phyloP scores from a whole-genome alignment of 64 coral and sea anemone genomes.

The Actinia tenebrosa region DNA sequence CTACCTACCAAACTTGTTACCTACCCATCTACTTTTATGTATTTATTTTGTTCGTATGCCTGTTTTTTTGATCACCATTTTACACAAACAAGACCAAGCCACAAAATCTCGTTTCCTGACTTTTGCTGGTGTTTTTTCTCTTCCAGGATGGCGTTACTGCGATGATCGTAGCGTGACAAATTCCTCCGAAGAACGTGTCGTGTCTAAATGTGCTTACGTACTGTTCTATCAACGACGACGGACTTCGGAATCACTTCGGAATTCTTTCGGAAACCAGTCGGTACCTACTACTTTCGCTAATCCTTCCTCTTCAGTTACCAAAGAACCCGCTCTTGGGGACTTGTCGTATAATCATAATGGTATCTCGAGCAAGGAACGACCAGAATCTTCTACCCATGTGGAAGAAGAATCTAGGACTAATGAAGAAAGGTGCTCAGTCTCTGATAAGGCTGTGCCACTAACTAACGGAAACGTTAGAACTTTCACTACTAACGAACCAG shows the following conservation, averaged over 20 bases:
- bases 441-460: background rate
- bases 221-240: constrained; percentile 74
- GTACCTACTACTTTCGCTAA: background rate
- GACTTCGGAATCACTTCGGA: background rate
- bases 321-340: background rate
- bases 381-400: background rate
- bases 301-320: background rate
- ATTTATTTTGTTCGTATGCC: background rate
- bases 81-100: background rate
- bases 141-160: constrained; percentile 80
- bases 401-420: background rate
- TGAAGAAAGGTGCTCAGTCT: background rate
- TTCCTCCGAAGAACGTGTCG: constrained; percentile 48
- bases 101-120: background rate
- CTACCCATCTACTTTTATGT: background rate
- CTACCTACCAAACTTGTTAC: background rate
- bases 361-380: background rate
- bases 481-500: background rate
- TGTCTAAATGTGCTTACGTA: constrained; percentile 89
- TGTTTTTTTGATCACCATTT: background rate
- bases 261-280: background rate
- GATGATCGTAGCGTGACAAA: constrained; percentile 68
- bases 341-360: background rate
- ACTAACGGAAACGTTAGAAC: background rate
- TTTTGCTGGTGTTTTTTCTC: background rate